Conservation (phyloP, 2,888 invertebrate species). For the Pachliopta kotzebuea region DNA sequence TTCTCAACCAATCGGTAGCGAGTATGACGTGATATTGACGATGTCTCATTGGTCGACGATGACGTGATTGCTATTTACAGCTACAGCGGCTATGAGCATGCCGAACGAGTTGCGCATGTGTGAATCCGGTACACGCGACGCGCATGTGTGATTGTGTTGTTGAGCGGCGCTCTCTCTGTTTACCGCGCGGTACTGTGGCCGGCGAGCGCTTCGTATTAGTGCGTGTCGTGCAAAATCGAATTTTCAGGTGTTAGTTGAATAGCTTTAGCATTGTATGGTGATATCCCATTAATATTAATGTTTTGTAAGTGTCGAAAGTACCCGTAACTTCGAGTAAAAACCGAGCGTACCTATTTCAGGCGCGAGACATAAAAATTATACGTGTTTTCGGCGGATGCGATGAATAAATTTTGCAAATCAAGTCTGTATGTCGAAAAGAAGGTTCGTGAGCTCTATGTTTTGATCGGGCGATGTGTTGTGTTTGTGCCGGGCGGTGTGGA, state of each 20-base stretch:
- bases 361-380: conserved; percentile 68
- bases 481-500: conserved; percentile 68
- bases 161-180: conserved; percentile 66
- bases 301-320: conserved; percentile 63
- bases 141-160: conserved; percentile 69
- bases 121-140: conserved; percentile 36
- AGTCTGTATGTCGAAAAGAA: conserved; percentile 77
- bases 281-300: conserved; percentile 66
- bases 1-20: conserved; percentile 57
- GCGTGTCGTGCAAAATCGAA: conserved; percentile 59
- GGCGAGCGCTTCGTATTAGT: conserved; percentile 85
- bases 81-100: conserved; percentile 63
- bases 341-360: conserved; percentile 55
- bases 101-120: conserved; percentile 43
- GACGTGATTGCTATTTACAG: conserved; percentile 73
- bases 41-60: conserved; percentile 58
- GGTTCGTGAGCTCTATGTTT: conserved; percentile 75
- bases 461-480: conserved; percentile 70
- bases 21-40: conserved; percentile 56
- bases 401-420: conserved; percentile 79
- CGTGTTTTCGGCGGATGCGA: conserved; percentile 78
- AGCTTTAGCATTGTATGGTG: conserved; percentile 63
- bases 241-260: conserved; percentile 67
- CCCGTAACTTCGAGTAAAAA: conserved; percentile 44
- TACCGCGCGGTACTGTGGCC: conserved; percentile 78